Percentiles rank a stretch among this genome's conserved stretches.
phyloP scores from a whole-genome alignment of 2,797 vertebrate genomes.

The Erithacus rubecula region DNA sequence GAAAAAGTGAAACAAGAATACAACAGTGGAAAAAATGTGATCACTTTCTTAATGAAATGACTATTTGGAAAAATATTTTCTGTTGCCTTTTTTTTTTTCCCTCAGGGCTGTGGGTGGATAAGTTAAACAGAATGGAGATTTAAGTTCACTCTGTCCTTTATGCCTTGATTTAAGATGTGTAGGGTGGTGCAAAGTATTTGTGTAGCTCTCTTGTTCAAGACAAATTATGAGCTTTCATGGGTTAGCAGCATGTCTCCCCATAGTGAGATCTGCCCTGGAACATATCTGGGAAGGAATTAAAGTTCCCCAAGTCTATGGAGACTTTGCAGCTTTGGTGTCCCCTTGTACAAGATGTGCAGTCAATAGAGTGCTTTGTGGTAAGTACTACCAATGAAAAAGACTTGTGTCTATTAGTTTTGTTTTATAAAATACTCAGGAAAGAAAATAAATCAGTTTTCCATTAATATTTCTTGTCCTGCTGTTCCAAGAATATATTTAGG shows the following conservation, averaged over 20 bases:
- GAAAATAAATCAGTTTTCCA: background rate
- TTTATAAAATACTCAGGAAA: background rate
- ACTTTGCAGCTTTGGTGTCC: background rate
- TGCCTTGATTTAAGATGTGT: background rate
- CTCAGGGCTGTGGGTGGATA: background rate
- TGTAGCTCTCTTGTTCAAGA: background rate
- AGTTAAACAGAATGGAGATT: background rate
- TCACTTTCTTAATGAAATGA: background rate
- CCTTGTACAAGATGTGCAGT: background rate
- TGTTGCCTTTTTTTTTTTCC: background rate
- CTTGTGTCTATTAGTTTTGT: slow-evolving; percentile 21
- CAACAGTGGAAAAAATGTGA: background rate
- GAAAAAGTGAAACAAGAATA: background rate
- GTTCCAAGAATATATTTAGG: slow-evolving; percentile 17
- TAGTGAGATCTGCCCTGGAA: background rate
- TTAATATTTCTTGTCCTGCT: slow-evolving; percentile 20
- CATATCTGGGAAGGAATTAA: background rate
- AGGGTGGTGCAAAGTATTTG: background rate
- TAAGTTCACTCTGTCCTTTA: background rate
- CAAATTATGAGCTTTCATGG: background rate
- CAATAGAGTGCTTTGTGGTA: background rate
- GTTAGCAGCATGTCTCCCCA: background rate
- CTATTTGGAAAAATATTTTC: background rate
- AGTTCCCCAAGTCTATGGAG: background rate
- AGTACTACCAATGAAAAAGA: background rate